These are phyloP conservation scores for Cataglyphis altisquamis DNA, from an alignment of 2,888 invertebrate species.

Conservation along the genomic window DNA sequence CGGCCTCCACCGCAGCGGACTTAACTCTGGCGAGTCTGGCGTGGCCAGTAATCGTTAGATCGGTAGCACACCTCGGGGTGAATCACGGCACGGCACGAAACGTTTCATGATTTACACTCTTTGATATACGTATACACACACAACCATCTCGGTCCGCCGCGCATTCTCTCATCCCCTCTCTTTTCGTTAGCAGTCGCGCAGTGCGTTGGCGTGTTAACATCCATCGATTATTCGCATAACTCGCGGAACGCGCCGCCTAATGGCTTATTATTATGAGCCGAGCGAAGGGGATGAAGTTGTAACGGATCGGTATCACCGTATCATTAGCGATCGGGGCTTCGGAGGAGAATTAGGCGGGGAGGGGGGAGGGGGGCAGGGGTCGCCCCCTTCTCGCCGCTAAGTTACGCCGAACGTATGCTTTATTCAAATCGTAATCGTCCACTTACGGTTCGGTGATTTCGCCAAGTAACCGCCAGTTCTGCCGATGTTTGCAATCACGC, in stretches of 20 bases:
- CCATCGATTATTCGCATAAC: conserved; percentile 73
- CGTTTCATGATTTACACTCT: conserved; percentile 69
- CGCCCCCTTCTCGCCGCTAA: conserved; percentile 26
- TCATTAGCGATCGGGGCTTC: conserved; percentile 47
- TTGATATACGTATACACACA: conserved; percentile 54
- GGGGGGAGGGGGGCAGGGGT: neutral
- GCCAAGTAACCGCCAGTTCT: conserved; percentile 47
- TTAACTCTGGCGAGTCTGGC: conserved; percentile 68
- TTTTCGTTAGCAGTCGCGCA: conserved; percentile 26
- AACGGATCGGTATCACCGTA: conserved; percentile 73
- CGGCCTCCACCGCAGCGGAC: conserved; percentile 41
- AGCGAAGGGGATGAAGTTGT: conserved; percentile 79
- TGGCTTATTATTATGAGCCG: conserved; percentile 79
- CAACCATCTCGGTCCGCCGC: neutral
- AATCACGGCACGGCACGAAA: conserved; percentile 71
- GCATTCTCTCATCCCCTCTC: conserved; percentile 49
- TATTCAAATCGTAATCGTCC: conserved; percentile 69
- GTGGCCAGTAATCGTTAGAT: conserved; percentile 73
- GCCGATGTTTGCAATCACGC: conserved; percentile 47
- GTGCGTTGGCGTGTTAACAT: conserved; percentile 77
- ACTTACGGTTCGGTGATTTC: conserved; percentile 46
- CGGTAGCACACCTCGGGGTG: conserved; percentile 63
- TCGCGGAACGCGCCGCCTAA: conserved; percentile 78
- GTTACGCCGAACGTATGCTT: conserved; percentile 48
- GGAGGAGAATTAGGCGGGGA: conserved; percentile 4